These are phyloP conservation scores for Styela plicata DNA, from an alignment of 23 tunicate species.

Conservation along the genomic window DNA sequence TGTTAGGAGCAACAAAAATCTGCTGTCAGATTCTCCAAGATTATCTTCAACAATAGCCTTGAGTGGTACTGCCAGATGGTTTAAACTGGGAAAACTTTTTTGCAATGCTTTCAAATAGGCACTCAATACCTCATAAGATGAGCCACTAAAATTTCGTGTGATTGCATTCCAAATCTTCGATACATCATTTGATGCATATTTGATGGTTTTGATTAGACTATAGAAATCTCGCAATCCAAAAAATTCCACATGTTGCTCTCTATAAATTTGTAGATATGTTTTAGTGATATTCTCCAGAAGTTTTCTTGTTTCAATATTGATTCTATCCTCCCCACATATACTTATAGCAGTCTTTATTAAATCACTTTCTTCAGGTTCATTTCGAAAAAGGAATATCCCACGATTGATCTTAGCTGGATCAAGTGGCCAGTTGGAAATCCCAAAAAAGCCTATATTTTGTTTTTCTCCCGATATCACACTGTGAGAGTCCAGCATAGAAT, in stretches of 20 bases:
- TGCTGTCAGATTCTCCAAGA: slow-evolving; percentile 28
- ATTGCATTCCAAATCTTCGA: slow-evolving; percentile 5
- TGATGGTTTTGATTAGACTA: slow-evolving; percentile 40
- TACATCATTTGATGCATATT: background rate
- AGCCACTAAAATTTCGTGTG: slow-evolving; percentile 45
- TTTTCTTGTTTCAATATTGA: slow-evolving; percentile 4
- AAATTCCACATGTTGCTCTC: slow-evolving; percentile 44
- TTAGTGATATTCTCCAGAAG: slow-evolving; percentile 22
- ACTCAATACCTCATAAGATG: background rate
- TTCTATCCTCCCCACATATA: slow-evolving; percentile 34
- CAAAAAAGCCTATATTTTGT: slow-evolving; percentile 45
- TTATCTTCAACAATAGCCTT: slow-evolving; percentile 26
- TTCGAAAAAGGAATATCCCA: slow-evolving; percentile 50
- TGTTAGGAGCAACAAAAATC: slow-evolving; percentile 44
- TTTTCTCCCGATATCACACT: background rate
- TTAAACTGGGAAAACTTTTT: slow-evolving; percentile 14
- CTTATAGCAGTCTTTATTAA: slow-evolving; percentile 37
- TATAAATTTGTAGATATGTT: slow-evolving; percentile 33
- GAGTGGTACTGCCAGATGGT: slow-evolving; percentile 24
- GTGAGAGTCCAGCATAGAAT: slow-evolving; percentile 43
- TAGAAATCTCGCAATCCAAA: slow-evolving; percentile 61
- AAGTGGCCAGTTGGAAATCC: slow-evolving; percentile 64
- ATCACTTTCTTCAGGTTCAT: slow-evolving; percentile 33
- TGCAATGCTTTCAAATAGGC: slow-evolving; percentile 1
- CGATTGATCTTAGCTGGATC: slow-evolving; percentile 73